A percentile compares a stretch with the other conserved stretches of the same genome.
phyloP scores from a whole-genome alignment of 2,113 vertebrate species.

The Cryptotis parvus region DNA sequence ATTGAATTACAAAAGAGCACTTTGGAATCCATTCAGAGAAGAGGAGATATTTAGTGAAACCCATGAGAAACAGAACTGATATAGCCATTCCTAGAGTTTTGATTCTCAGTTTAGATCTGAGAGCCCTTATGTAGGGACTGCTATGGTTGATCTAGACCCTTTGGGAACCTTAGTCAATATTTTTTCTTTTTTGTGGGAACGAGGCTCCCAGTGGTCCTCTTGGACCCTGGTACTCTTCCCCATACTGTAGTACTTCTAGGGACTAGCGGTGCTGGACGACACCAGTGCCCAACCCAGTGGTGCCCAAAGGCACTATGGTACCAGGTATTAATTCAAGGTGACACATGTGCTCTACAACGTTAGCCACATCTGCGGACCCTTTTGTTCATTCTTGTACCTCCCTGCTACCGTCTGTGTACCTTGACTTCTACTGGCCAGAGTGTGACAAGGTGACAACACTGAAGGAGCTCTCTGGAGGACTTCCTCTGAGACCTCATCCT shows the following conservation, averaged over 20 bases:
- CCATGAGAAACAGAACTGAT: not conserved
- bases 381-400: not conserved
- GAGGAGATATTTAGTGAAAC: not conserved
- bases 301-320: too few species aligned
- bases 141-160: not conserved
- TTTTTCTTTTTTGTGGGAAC: too few species aligned
- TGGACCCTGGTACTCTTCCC: too few species aligned
- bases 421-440: not conserved
- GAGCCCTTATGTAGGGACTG: not conserved
- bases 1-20: not conserved
- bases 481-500: not conserved
- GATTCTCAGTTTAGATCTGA: too few species aligned
- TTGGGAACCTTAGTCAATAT: too few species aligned
- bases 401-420: not conserved
- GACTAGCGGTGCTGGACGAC: too few species aligned
- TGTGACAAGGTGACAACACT: not conserved
- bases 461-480: not conserved
- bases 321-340: too few species aligned
- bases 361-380: not conserved
- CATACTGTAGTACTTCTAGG: too few species aligned
- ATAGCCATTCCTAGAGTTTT: not conserved
- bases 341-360: not conserved
- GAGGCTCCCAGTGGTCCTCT: too few species aligned
- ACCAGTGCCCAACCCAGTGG: too few species aligned
- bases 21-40: not conserved